Evolutionary conservation across 2,888 invertebrate genomes (phyloP), one percentile per base, ranked within the genome.

Genomic region (Frankliniella intonsa): DNA sequence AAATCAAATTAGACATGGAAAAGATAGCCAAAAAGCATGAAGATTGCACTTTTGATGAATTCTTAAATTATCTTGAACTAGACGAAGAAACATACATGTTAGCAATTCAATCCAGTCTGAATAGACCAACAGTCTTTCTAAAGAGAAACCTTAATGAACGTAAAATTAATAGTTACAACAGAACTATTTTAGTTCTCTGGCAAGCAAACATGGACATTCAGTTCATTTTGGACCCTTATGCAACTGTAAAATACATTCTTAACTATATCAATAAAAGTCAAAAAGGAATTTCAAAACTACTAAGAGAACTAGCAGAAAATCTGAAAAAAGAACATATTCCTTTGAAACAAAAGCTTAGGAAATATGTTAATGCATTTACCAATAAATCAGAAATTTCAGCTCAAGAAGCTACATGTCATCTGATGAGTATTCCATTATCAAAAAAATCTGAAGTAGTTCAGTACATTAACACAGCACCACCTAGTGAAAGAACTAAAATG

Each of bases 121-220:
- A 83, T 81, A 79, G 83, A 19, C 81, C 84, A 9, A 84, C 84
- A 81, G 82, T 83, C 14, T 83, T 82, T 79, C 81, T 84, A 50
- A 84, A 84, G 81, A 81, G 84, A 62, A 80, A 62, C n/a, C 80
- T 80, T 69, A 49, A 76, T 80, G 82, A 82, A 82, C 38, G 83
- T 80, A 80, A 76, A 83, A 84, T 86, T 0, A 87, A 87, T 83
- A 69, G 81, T 5, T 87, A 85, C 82, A 86, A 85, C 80, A 80
- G 25, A 79, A 84, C 49, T 84, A 82, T 87, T 10, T 81, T 86
- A 11, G 49, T 82, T 25, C 82, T 85, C 11, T 80, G 80, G 22
- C 50, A 83, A 49, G 85, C 86, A 12, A 86, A 86, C 79, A 84
- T 85, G 83, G 86, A 55, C 55, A 55, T 55, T 8, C 55, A 55